phyloP scores from a whole-genome alignment of 2,797 vertebrate genomes.

The Chelmon rostratus region DNA sequence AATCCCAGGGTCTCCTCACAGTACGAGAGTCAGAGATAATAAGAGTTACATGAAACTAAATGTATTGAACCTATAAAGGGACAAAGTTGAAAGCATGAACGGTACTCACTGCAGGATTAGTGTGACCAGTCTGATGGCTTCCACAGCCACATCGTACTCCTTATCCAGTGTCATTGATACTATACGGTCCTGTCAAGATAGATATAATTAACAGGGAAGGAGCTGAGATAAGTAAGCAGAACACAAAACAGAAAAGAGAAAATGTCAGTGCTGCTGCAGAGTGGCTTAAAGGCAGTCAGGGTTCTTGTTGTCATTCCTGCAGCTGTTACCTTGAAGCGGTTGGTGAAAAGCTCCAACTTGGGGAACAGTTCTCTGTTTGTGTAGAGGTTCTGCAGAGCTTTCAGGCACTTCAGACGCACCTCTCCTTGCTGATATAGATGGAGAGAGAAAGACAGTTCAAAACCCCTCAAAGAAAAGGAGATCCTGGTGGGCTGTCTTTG shows the following conservation, averaged over 20 bases:
- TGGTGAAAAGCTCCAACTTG: slow-evolving; percentile 98
- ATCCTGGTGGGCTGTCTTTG: neutral
- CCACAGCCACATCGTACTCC: slow-evolving; percentile 98
- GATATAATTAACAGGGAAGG: neutral
- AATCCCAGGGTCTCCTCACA: neutral
- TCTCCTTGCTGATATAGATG: slow-evolving; percentile 93
- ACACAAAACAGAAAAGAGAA: neutral
- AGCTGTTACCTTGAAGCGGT: slow-evolving; percentile 95
- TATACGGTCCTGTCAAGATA: slow-evolving; percentile 91
- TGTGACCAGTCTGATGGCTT: slow-evolving; percentile 97
- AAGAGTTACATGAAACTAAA: neutral
- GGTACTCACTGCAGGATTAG: slow-evolving; percentile 97
- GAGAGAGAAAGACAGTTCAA: neutral
- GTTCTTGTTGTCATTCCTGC: neutral
- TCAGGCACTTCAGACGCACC: slow-evolving; percentile 98
- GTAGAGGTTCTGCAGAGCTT: slow-evolving; percentile 98
- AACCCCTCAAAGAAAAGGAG: slow-evolving; percentile 10
- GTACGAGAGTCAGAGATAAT: neutral
- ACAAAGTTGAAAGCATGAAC: neutral
- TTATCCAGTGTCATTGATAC: slow-evolving; percentile 99
- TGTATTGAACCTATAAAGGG: neutral
- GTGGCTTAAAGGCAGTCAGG: neutral
- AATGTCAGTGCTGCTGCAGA: neutral
- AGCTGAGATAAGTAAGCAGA: neutral
- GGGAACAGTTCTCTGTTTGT: slow-evolving; percentile 98